Base-by-base conservation (phyloP, 2,113 vertebrate genomes). In the Neopipo cinnamomea region DNA sequence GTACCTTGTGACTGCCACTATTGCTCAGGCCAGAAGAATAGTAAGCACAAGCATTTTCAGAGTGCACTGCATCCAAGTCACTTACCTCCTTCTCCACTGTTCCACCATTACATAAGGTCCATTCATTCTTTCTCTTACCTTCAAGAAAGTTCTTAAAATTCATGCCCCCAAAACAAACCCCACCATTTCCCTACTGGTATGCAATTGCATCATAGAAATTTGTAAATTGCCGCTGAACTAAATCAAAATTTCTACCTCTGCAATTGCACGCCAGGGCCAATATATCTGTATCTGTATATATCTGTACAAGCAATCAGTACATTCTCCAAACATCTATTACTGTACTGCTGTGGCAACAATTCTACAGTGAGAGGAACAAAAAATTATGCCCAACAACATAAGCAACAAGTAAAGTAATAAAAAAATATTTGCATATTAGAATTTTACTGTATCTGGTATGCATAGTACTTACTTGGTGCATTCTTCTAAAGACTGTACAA, bases 401-500 rank as follows among this genome's bases (percentile, higher is more conserved):
- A 3, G 31, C 5, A 15, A 42, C 12, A 75, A 74, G 10, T 17
- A 67, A 47, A 73, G 13, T 17, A 67, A 47, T 7, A 42, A 30
- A 70, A 33, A 63, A 20, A 28, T 9, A 44, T 21, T 30, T 31
- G 23, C 12, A 50, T 31, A 7, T 42, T 33, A 70, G n/a, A 72
- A 87, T 56, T 75, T 44, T 42, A 30, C 61, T 42, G 24, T 30
- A 55, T 59, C 35, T 35, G 12, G 8, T 25, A 68, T 41, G n/a
- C 16, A 19, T 33, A 61, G 20, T 95, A 99, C 99, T 98, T 92
- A 99, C 99, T 99, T 99, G 96, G 99, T 99, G 97, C 99, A 99
- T 93, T 99, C 99, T 97, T 99, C 99, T 97, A 99, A 97, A 66
- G 99, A 99, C 96, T 99, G 99, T 92, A 99, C 99, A 53, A 99